Conservation (phyloP, 2,113 vertebrate species). For the Eptesicus fuscus region DNA sequence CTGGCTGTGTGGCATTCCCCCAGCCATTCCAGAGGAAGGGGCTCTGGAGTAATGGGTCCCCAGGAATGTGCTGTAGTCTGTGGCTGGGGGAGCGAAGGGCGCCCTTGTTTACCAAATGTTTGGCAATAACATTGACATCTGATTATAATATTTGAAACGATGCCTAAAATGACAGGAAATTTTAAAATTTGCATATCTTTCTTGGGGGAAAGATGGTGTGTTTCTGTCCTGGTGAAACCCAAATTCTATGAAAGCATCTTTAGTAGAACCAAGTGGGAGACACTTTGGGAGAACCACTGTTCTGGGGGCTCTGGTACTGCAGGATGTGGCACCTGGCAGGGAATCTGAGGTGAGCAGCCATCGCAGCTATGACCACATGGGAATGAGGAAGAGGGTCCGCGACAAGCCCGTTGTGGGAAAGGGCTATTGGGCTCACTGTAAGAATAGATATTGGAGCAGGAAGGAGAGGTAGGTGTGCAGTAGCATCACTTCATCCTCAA, state of each 20-base stretch:
- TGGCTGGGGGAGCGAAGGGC: not conserved
- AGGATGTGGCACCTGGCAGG: not conserved
- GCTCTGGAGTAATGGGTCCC: not conserved
- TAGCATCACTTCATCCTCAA: not conserved
- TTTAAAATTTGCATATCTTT: not conserved
- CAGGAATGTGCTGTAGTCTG: not conserved
- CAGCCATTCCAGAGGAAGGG: not conserved
- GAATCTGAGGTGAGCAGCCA: not conserved
- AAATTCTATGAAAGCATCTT: not conserved
- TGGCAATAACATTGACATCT: constrained; percentile 53
- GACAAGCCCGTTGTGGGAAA: not conserved
- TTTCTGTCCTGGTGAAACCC: not conserved
- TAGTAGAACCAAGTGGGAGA: not conserved
- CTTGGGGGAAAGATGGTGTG: not conserved
- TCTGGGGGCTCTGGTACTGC: not conserved
- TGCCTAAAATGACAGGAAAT: not conserved
- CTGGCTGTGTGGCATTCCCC: not conserved
- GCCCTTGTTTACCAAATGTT: constrained; percentile 37
- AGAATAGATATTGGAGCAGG: not conserved
- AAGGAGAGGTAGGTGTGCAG: not conserved
- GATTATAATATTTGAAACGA: not conserved
- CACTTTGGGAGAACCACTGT: not conserved
- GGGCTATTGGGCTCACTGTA: not conserved
- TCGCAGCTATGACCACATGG: not conserved
- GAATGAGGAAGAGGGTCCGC: not conserved